Percentiles rank a stretch among this genome's conserved stretches.
Conservation (phyloP, 1,140 invertebrate species). For the Drosophila serrata region DNA sequence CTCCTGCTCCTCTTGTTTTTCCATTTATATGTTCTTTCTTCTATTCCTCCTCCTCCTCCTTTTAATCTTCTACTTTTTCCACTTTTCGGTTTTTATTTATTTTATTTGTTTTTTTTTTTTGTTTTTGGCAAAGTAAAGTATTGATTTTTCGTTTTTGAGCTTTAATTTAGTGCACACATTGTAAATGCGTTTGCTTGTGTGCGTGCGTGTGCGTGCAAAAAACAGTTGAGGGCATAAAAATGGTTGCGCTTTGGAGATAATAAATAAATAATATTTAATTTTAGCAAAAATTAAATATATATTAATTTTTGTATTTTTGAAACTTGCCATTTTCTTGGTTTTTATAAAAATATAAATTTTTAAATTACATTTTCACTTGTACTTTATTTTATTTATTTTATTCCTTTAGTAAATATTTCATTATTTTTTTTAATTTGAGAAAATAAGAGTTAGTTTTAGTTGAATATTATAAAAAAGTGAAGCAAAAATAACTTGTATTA, state of each 20-base stretch:
- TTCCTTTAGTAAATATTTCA: neutral
- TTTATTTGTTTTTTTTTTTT: neutral
- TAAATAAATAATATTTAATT: neutral
- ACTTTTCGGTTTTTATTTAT: constrained; percentile 20
- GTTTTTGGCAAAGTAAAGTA: constrained; percentile 64
- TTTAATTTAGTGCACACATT: constrained; percentile 73
- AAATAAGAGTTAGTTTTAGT: too few species aligned
- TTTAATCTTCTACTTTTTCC: neutral
- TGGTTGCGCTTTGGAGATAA: neutral
- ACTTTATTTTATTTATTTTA: neutral
- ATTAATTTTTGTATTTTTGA: too few species aligned
- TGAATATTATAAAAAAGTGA: too few species aligned
- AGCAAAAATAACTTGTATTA: neutral
- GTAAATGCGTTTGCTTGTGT: constrained; percentile 27
- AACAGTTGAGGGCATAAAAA: neutral
- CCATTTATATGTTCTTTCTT: neutral
- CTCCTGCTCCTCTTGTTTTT: constrained; percentile 1
- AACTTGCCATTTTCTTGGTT: too few species aligned
- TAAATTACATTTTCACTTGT: neutral
- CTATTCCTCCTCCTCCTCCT: neutral
- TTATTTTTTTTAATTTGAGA: too few species aligned
- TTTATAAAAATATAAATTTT: neutral
- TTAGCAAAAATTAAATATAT: too few species aligned
- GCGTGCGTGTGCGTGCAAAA: constrained; percentile 4
- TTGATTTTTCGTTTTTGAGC: constrained; percentile 78